Evolutionary conservation across 2,888 invertebrate species (phyloP).

Genomic region (Mellilla xanthometata): DNA sequence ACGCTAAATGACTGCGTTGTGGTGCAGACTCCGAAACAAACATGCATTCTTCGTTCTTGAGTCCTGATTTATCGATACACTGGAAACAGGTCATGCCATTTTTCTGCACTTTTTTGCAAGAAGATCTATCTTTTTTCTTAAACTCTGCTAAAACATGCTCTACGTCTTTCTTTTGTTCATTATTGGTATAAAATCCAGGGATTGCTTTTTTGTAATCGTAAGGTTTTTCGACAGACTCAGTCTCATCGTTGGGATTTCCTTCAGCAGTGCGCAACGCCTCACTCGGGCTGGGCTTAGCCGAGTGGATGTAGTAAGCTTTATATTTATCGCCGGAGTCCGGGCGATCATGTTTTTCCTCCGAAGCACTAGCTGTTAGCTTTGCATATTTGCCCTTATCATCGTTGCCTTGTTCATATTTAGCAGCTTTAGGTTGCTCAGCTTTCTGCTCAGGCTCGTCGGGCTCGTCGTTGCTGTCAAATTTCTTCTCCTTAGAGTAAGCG

Average conservation of each 20-base stretch:
- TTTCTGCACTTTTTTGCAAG: slow-evolving; percentile 87
- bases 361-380: slow-evolving; percentile 49
- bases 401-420: slow-evolving; percentile 57
- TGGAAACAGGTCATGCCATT: slow-evolving; percentile 90
- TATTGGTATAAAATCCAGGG: slow-evolving; percentile 77
- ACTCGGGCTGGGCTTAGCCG: slow-evolving; percentile 62
- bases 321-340: slow-evolving; percentile 61
- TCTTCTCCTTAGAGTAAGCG: slow-evolving; percentile 85
- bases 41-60: slow-evolving; percentile 91
- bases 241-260: slow-evolving; percentile 60
- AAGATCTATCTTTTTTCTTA: slow-evolving; percentile 86
- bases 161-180: slow-evolving; percentile 84
- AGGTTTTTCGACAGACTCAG: slow-evolving; percentile 53
- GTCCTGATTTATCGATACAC: slow-evolving; percentile 86
- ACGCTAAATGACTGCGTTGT: slow-evolving; percentile 84
- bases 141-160: slow-evolving; percentile 89
- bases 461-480: slow-evolving; percentile 83
- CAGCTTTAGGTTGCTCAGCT: slow-evolving; percentile 54
- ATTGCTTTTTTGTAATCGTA: slow-evolving; percentile 74
- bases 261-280: slow-evolving; percentile 58
- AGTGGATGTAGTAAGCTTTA: slow-evolving; percentile 66
- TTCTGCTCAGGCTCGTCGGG: slow-evolving; percentile 76
- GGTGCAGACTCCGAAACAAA: slow-evolving; percentile 87
- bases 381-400: slow-evolving; percentile 52
- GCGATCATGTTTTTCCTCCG: slow-evolving; percentile 43